Evolutionary conservation across 2,797 vertebrate species (phyloP), one percentile per base, ranked within the genome.

Genomic region (Sebastes hubbsi): DNA sequence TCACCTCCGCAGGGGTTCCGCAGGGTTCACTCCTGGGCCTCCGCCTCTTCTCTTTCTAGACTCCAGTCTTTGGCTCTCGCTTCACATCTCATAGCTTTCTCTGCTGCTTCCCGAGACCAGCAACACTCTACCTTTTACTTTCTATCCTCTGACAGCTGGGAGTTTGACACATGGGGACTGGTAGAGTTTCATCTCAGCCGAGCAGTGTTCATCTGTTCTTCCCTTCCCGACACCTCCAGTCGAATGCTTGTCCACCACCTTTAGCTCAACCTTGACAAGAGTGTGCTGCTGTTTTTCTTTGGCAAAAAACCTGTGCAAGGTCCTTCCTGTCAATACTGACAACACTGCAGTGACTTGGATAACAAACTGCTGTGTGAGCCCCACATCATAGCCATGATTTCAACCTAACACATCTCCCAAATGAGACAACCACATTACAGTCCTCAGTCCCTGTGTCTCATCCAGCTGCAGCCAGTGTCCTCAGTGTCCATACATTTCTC

Each of bases 131-230:
- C 64, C 36, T 78, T 52, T 78, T 24, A 56, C 72, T 30, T 38
- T 72, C 36, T 7, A 9, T 42, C 25, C 74, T 69, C 52, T 68
- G 69, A 83, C 75, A 78, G 46, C 71, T 52, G 66, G 27, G 59
- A 54, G 70, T 70, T 77, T 66, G 85, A 81, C 76, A 82, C 75
- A 27, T 14, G 13, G 63, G 72, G 55, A 69, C 71, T 56, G 56
- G 63, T 61, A 65, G 52, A 72, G 87, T 75, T 84, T 86, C 64
- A 66, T 84, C 78, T 85, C 68, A 66, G 63, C 49, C 24, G 29
- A 70, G 72, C 54, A 3, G 10, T 24, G 66, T 83, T 87, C 72
- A 63, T 77, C 74, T 78, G 61, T 79, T 80, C 63, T 60, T 42
- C 55, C 69, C 81, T 80, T 36, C 25, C 68, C 61, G 75, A 84